These are phyloP conservation scores for Pseudopipra pipra DNA, from an alignment of 2,113 vertebrate genomes.

Conservation along the genomic window DNA sequence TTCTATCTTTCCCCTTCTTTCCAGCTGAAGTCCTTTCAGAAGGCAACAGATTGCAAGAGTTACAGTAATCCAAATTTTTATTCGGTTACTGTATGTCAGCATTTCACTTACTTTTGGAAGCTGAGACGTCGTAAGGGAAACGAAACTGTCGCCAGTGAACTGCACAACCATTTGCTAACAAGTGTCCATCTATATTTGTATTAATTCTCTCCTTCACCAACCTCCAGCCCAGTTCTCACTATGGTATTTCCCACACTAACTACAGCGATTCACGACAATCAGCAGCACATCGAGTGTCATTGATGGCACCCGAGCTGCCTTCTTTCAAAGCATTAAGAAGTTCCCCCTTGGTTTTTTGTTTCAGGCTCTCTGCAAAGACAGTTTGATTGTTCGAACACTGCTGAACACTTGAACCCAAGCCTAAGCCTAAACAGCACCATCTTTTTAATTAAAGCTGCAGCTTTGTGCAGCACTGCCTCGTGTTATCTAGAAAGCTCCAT, in stretches of 20 bases:
- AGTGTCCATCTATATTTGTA: neutral
- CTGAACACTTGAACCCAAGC: neutral
- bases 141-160: neutral
- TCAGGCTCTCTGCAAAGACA: neutral
- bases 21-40: neutral
- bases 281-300: accelerated
- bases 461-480: neutral
- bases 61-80: too few relatives aligned
- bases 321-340: neutral
- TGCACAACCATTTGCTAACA: neutral
- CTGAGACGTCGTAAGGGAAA: neutral
- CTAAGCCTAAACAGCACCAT: neutral
- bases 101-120: neutral
- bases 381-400: neutral
- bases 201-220: neutral
- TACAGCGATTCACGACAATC: neutral
- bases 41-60: neutral
- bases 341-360: neutral
- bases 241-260: neutral
- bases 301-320: neutral
- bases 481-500: neutral
- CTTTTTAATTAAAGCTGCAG: neutral
- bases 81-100: neutral
- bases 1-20: neutral
- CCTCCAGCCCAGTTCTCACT: neutral